A percentile compares a stretch with the other conserved stretches of the same genome.
Conservation (phyloP, 2,113 vertebrate species). For the Anarhynchus alexandrinus region DNA sequence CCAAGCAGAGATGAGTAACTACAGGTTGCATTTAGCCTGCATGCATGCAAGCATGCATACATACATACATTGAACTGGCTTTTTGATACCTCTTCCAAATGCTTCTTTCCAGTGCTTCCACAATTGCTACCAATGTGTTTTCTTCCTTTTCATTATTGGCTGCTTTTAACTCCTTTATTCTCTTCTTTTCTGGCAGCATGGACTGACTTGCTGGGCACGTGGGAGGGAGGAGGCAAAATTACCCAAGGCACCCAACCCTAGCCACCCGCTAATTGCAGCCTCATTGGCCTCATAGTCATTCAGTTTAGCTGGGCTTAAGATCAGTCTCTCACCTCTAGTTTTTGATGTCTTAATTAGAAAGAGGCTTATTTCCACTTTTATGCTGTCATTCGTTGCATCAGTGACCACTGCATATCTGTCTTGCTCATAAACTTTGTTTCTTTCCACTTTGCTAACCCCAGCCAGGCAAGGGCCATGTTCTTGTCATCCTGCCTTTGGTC, state of each 20-base stretch:
- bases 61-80: neutral
- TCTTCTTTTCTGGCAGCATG: neutral
- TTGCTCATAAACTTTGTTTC: neutral
- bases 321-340: neutral
- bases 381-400: neutral
- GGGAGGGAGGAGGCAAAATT: neutral
- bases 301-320: neutral
- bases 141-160: rapidly evolving
- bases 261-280: neutral
- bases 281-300: neutral
- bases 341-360: neutral
- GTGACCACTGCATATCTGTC: rapidly evolving
- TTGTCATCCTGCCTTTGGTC: neutral
- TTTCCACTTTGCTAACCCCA: neutral
- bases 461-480: neutral
- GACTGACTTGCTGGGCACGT: neutral
- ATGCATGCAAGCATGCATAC: rapidly evolving
- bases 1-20: neutral
- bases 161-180: neutral
- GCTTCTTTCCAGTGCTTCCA: neutral
- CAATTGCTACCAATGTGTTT: neutral
- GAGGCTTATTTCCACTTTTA: neutral
- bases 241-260: neutral
- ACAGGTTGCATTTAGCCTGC: neutral
- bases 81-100: neutral